Percentiles rank a stretch among this genome's conserved stretches.
Conservation (phyloP, 1,140 invertebrate species). For the Cecropterus lyciades region DNA sequence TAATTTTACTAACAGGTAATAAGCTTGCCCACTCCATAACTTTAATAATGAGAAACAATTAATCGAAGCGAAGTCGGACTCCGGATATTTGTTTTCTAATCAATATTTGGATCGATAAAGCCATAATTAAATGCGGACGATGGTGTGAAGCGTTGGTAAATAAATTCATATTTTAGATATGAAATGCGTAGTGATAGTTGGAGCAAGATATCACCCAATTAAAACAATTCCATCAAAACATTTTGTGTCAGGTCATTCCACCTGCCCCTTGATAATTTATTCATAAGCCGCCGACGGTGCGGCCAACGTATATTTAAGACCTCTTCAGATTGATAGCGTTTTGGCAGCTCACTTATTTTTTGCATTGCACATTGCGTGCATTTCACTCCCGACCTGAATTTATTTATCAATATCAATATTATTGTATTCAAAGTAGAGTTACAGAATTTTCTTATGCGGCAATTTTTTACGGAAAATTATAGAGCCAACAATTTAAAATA, state of each 20-base stretch:
- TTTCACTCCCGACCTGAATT: too few species aligned
- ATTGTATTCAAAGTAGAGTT: too few species aligned
- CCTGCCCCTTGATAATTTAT: slow-evolving; percentile 77
- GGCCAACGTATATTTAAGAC: slow-evolving; percentile 41
- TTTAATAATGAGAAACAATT: slow-evolving; percentile 61
- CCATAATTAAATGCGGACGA: slow-evolving; percentile 64
- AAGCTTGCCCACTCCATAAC: slow-evolving; percentile 25
- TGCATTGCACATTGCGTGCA: too few species aligned
- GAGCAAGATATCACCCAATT: slow-evolving; percentile 76
- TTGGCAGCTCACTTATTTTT: slow-evolving; percentile 1
- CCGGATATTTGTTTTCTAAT: slow-evolving; percentile 75
- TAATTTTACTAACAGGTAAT: slow-evolving; percentile 34
- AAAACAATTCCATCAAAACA: slow-evolving; percentile 83
- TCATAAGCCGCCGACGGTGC: slow-evolving; percentile 67
- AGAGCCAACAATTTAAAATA: too few species aligned
- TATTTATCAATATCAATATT: too few species aligned
- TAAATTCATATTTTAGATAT: slow-evolving; percentile 75
- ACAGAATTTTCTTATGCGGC: too few species aligned
- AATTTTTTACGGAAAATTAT: too few species aligned
- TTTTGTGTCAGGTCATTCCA: slow-evolving; percentile 83
- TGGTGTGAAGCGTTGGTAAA: slow-evolving; percentile 69
- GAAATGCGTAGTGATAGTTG: slow-evolving; percentile 64
- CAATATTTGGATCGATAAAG: slow-evolving; percentile 67
- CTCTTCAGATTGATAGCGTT: slow-evolving; percentile 30
- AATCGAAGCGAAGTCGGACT: slow-evolving; percentile 49